Base-by-base conservation (phyloP, 2,888 invertebrate species). In the Cerastis rubricosa region DNA sequence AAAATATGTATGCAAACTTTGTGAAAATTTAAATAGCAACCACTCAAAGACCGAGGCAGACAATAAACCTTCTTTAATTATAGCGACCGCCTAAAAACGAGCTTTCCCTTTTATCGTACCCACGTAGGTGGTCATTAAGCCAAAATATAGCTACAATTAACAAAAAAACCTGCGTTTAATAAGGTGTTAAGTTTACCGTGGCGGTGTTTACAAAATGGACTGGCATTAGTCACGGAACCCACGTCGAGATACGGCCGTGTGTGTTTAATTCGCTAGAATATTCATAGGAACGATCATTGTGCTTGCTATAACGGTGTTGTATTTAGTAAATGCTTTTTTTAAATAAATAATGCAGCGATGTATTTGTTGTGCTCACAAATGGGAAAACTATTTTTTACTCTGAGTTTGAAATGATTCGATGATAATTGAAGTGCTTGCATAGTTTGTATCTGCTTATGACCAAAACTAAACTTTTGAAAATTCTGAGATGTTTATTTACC, bases 121-220 rank as follows among this genome's bases (percentile, higher is more conserved):
- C 90, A 90, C 92, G 94, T 95, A 94, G 93, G 93, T 92, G 92
- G 93, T 91, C 93, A 91, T 95, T 96, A 94, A 92, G 92, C 92
- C 93, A 90, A 95, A 95, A 95, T 95, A 95, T 94, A 92, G 94
- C 92, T 90, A 91, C 94, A 94, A 96, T 96, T 96, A 96, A 94
- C 95, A 94, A 95, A 96, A 94, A 96, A 95, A 94, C 92, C 94
- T 92, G 91, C 93, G 92, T 92, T 95, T 95, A 95, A 96, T 95
- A 95, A 94, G 94, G 95, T 96, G 95, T 95, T 95, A 94, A 95
- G 93, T 94, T 94, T 92, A 91, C 92, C 92, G 91, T 91, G 82
- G 89, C 90, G 90, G 91, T 92, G 93, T 92, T 93, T 92, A 90
- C 92, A 87, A 92, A 95, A 94, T 93, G 91, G 91, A 92, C 89